These are phyloP conservation scores for Hylaeus volcanicus DNA, from an alignment of 1,140 invertebrate genomes.

Conservation along the genomic window DNA sequence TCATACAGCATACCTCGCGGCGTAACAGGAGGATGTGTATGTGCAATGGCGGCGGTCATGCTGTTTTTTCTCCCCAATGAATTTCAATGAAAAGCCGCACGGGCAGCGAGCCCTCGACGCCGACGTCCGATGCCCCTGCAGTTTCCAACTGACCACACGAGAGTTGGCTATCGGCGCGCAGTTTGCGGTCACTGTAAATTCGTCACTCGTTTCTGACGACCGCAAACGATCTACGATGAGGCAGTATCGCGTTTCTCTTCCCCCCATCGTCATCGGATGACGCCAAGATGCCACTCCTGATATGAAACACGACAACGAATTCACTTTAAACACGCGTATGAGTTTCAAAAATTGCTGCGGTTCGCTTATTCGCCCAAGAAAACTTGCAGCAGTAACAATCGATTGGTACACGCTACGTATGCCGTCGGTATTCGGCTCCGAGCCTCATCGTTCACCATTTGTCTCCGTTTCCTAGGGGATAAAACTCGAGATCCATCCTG, in stretches of 20 bases:
- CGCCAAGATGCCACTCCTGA: not conserved
- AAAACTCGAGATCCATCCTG: not conserved
- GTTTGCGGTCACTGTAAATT: slow-evolving; percentile 55
- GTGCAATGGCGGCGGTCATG: slow-evolving; percentile 6
- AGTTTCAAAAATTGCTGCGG: too few species aligned
- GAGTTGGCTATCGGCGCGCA: slow-evolving; percentile 39
- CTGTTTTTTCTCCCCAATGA: slow-evolving; percentile 48
- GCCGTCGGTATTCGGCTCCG: not conserved
- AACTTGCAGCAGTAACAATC: not conserved
- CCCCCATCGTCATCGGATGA: not conserved
- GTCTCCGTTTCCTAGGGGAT: slow-evolving; percentile 10
- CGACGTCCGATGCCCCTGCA: slow-evolving; percentile 27
- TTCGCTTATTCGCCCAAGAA: not conserved
- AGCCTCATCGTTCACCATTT: not conserved
- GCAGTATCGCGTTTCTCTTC: not conserved
- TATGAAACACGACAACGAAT: not conserved
- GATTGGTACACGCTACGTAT: not conserved
- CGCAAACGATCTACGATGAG: slow-evolving; percentile 45
- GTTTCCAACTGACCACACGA: slow-evolving; percentile 42
- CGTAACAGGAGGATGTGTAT: not conserved
- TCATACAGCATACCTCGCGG: not conserved
- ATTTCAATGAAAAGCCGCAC: slow-evolving; percentile 62
- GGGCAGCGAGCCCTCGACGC: slow-evolving; percentile 15
- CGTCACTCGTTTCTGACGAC: slow-evolving; percentile 59
- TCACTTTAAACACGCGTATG: not conserved